Evolutionary conservation across 1,140 invertebrate genomes (phyloP).

Genomic region (Adelges cooleyi): DNA sequence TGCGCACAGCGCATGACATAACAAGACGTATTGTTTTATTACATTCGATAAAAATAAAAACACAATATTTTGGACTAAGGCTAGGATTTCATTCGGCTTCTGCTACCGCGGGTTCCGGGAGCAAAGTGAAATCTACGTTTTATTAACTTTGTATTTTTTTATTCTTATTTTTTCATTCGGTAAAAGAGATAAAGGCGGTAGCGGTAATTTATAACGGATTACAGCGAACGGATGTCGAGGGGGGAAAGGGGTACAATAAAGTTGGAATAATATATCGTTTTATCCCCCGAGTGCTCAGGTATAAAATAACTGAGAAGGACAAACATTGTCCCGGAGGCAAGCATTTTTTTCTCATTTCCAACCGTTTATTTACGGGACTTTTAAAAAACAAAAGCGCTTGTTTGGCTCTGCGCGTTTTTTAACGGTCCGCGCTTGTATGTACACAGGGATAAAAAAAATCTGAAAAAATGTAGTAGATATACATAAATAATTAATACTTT

Average conservation of each 20-base stretch:
- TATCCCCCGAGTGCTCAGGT: slow-evolving; percentile 24
- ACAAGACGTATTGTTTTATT: too few relatives aligned
- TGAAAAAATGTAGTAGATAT: too few relatives aligned
- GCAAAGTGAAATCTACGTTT: slow-evolving; percentile 28
- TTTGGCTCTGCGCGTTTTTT: not conserved
- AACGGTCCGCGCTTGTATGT: too few relatives aligned
- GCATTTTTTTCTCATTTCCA: slow-evolving; percentile 14
- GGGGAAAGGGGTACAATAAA: slow-evolving; percentile 24
- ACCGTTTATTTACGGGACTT: slow-evolving; percentile 19
- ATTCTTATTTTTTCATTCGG: not conserved
- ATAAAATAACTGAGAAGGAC: slow-evolving; percentile 20
- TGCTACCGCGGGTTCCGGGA: not conserved
- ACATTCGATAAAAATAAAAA: too few relatives aligned
- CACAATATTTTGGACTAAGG: too few relatives aligned
- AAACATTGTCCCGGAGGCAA: slow-evolving; percentile 7
- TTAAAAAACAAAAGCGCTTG: slow-evolving; percentile 26
- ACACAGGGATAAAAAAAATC: too few relatives aligned
- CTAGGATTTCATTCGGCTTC: not conserved
- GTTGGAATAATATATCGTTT: slow-evolving; percentile 26
- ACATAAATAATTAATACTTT: too few relatives aligned
- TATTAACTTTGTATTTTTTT: slow-evolving; percentile 27
- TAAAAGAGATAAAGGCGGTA: slow-evolving; percentile 2
- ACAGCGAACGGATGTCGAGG: slow-evolving; percentile 1
- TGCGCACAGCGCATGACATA: too few relatives aligned
- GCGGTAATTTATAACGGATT: slow-evolving; percentile 26